Base-by-base conservation (phyloP, 2,797 vertebrate genomes). In the Gymnothorax javanicus region DNA sequence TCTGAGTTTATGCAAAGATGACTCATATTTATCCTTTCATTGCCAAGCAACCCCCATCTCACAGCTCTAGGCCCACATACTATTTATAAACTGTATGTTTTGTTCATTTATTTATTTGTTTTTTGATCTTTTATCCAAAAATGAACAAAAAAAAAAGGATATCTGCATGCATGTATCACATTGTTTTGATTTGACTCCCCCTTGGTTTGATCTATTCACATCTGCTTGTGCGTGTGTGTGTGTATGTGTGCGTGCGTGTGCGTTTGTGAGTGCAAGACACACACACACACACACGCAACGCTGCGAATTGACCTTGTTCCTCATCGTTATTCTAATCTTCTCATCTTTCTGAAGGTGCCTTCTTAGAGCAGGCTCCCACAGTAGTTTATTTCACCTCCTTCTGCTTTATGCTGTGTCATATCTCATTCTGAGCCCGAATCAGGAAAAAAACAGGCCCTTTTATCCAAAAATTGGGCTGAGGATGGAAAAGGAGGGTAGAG, bases 381-480 rank as follows among this genome's bases (percentile, higher is more conserved):
- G 73, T 17, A 52, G 75, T 23, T 9, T 33, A 6, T 69, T 43
- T 56, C 85, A 56, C 75, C 43, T n/a, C 50, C 56, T 50, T 57
- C 62, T 56, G 11, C 12, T 59, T 79, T 77, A 79, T 86, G 79
- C 86, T 86, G 60, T 57, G 86, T 86, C 52, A 82, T 82, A 62
- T 58, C 9, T 82, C 79, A 52, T 71, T 25, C 60, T 69, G 17
- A 56, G 62, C 64, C 79, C 25, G 59, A 27, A n/a, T 17, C 27
- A 60, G 20, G 50, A 77, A 23, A 11, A 52, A 86, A 50, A 54
- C 59, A 17, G 23, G 60, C 52, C 15, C 27, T 25, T 58, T 43
- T 62, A 67, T 69, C 52, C 79, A 56, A 20, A 57, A 82, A 82
- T 57, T 83, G 20, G 27, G 79, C 60, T 12, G 7, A 8, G 23